Base-by-base conservation (phyloP, 92 coral and sea anemone genomes). In the Phenganax marumi region DNA sequence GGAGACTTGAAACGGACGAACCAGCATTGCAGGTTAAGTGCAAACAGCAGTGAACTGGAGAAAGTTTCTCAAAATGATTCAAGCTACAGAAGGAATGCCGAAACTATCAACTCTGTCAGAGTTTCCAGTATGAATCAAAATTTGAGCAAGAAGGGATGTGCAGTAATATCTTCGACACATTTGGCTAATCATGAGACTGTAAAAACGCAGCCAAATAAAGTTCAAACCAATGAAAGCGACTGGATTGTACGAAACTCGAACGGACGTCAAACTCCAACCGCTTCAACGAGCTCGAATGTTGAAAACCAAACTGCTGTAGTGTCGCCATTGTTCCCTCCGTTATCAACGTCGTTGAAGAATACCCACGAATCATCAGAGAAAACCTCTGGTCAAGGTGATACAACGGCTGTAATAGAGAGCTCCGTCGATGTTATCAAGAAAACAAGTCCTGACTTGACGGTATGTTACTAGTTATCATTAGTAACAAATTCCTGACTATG, bases 391-490 rank as follows among this genome's bases (percentile, higher is more conserved):
- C 68, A 13, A 11, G 62, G 9, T 3, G 83, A 39, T 78, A 50
- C 43, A 21, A 12, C 83, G 19, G 83, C 33, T 58, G 70, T 4
- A 54, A 12, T 21, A n/a, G 50, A 19, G 26, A 19, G 8, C 50
- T 12, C 26, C 21, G 81, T 0, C 12, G 19, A 18, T 10, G 16
- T 57, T 63, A n/a, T 46, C 48, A 54, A 21, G 23, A 22, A 8
- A 24, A 33, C 70, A 23, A 78, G 73, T 39, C 83, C 73, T 46
- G 72, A 57, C 23, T 63, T 60, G 49, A 63, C 83, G 25, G 83
- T 78, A 12, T 8, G 83, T 78, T 6, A 8, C 21, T 58, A 58
- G 18, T n/a, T 58, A 8, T 16, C 1, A 58, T 58, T 58, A 2
- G 2, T 8, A 23, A 18, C 8, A 58, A 58, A 58, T 14, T 58